Conservation (phyloP, 2,113 vertebrate species). For the Labeo catla region DNA sequence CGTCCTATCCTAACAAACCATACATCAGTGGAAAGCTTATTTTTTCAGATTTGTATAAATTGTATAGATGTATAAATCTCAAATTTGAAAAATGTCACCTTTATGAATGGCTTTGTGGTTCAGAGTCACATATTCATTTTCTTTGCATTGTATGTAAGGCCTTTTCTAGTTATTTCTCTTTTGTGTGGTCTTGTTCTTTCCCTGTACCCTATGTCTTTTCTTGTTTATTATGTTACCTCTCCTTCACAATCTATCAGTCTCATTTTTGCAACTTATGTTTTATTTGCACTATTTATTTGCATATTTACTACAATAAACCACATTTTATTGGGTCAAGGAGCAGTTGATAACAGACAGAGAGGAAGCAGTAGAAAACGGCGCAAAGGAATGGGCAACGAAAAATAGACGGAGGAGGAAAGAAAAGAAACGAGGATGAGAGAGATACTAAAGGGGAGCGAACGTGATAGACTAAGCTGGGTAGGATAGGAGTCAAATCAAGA, state of each 20-base stretch:
- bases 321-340: constrained; percentile 61
- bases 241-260: constrained; percentile 60
- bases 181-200: background rate
- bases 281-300: constrained; percentile 68
- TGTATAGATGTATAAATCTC: too few relatives aligned
- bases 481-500: constrained; percentile 66
- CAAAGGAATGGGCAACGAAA: constrained; percentile 24
- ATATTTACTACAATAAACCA: constrained; percentile 67
- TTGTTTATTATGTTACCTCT: too few relatives aligned
- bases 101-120: too few relatives aligned
- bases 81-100: too few relatives aligned
- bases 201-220: background rate
- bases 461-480: constrained; percentile 63
- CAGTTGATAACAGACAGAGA: constrained; percentile 3
- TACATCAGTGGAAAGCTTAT: too few relatives aligned
- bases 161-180: background rate
- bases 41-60: too few relatives aligned
- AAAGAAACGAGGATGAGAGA: constrained; percentile 62
- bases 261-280: constrained; percentile 54
- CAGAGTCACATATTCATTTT: too few relatives aligned
- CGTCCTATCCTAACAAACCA: too few relatives aligned
- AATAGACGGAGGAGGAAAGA: background rate
- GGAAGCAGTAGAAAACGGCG: constrained; percentile 20
- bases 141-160: background rate
- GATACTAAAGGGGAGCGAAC: constrained; percentile 58